A percentile compares a stretch with the other conserved stretches of the same genome.
Evolutionary conservation across 2,113 vertebrate species (phyloP).

Genomic region (Hepsetus odoe): DNA sequence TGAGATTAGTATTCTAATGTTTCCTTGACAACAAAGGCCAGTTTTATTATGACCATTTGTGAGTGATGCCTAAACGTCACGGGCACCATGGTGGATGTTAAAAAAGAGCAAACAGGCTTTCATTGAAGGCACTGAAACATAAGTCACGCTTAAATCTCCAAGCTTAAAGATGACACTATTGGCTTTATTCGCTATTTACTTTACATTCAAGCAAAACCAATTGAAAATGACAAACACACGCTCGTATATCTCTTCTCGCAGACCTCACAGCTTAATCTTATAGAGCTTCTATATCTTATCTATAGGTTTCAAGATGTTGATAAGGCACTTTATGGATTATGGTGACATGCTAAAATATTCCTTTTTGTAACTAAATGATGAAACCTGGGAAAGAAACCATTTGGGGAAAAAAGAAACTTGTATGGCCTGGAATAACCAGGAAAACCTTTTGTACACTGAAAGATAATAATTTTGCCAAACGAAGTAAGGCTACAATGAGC

Average conservation of each 20-base stretch:
- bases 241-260: too few species aligned
- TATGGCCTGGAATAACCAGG: not conserved
- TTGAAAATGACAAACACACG: not conserved
- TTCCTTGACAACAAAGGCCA: slow-evolving; percentile 61
- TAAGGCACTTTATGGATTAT: too few species aligned
- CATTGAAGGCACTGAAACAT: not conserved
- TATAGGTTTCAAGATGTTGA: too few species aligned
- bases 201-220: not conserved
- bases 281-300: too few species aligned
- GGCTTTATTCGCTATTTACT: not conserved
- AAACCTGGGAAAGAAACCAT: not conserved
- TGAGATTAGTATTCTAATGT: slow-evolving; percentile 71
- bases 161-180: not conserved
- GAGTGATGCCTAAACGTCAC: slow-evolving; percentile 50
- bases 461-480: not conserved
- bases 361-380: not conserved
- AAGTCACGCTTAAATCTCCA: not conserved
- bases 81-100: not conserved
- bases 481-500: not conserved
- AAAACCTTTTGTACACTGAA: not conserved
- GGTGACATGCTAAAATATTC: not conserved
- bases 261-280: too few species aligned
- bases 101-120: not conserved
- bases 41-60: slow-evolving; percentile 62
- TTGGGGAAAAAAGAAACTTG: not conserved